Evolutionary conservation across 2,888 invertebrate genomes (phyloP), one percentile per base, ranked within the genome.

Genomic region (Aquatica leii): DNA sequence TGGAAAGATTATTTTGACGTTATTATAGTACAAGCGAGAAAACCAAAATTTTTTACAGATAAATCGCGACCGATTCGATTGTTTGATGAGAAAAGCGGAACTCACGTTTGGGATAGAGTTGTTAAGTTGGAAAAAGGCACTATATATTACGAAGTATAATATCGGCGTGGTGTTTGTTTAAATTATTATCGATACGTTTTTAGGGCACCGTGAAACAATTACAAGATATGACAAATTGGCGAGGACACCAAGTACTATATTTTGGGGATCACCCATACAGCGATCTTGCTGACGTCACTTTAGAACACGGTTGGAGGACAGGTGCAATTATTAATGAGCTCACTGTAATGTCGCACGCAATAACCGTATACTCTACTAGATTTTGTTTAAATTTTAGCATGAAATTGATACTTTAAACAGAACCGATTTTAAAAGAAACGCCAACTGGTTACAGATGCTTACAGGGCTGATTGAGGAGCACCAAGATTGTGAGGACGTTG

Each of bases 211-310:
- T 98, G 15, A 91, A 91, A 73, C 93, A 95, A 78, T 84, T 98
- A 31, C 94, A 95, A 81, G 91, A 94, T 63, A 85, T 97, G 79
- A 98, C 97, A 0, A 95, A 94, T 0, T 98, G 97, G 97, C 84
- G 86, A 59, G 96, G 96, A 0, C 92, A 94, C 75, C 92, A 94
- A 74, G 97, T 98, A 41, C 82, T 98, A 17, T 98, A 98, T 82
- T 98, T 98, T 82, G 98, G 98, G 0, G 98, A 98, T 84, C 98
- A 98, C 84, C 97, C 98, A 0, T 98, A 97, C 83, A 95, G 91
- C 76, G 98, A 98, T 83, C 86, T 98, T 61, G 98, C 97, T 6
- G 97, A 98, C 84, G 95, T 97, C 37, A 97, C 97, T 0, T 83
- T 97, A 34, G 93, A 96, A 78, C 96, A 97, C 81, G 97, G 97